These are phyloP conservation scores for Athalia cordata DNA, from an alignment of 2,888 invertebrate genomes.

Conservation along the genomic window DNA sequence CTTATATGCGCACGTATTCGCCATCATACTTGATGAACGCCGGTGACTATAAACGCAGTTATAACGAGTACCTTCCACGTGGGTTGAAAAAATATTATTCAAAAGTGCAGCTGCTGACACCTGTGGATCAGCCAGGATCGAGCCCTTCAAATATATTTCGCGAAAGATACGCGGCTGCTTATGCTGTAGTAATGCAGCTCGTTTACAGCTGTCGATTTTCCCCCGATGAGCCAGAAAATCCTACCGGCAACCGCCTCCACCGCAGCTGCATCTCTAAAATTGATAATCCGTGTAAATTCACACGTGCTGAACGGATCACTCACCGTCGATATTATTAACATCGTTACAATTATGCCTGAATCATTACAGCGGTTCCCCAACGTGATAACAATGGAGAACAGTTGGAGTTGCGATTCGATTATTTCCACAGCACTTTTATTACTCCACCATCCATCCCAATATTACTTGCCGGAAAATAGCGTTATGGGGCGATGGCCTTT, in stretches of 20 bases:
- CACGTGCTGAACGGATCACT: neutral
- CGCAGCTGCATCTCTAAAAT: conserved; percentile 31
- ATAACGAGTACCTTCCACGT: neutral
- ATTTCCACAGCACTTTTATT: conserved; percentile 27
- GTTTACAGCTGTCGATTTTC: conserved; percentile 35
- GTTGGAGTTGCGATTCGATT: conserved; percentile 41
- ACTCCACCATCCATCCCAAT: neutral
- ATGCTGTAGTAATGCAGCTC: neutral
- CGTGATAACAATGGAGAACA: conserved; percentile 21
- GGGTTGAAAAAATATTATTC: neutral
- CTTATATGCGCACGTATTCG: too few species aligned
- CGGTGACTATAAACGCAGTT: conserved; percentile 4
- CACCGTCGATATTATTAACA: conserved; percentile 18
- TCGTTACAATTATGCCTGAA: conserved; percentile 33
- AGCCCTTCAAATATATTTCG: conserved; percentile 1
- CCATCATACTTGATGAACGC: neutral
- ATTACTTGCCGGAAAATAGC: conserved; percentile 21
- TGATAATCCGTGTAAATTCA: conserved; percentile 27
- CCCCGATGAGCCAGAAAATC: conserved; percentile 45
- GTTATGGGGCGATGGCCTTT: conserved; percentile 1
- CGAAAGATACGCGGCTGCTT: neutral
- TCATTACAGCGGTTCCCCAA: conserved; percentile 8
- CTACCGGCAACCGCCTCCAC: neutral
- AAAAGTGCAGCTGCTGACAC: conserved; percentile 12
- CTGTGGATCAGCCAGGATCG: conserved; percentile 20